These are phyloP conservation scores for Bothrops alternatus DNA, from an alignment of 2,797 vertebrate genomes.

Conservation along the genomic window DNA sequence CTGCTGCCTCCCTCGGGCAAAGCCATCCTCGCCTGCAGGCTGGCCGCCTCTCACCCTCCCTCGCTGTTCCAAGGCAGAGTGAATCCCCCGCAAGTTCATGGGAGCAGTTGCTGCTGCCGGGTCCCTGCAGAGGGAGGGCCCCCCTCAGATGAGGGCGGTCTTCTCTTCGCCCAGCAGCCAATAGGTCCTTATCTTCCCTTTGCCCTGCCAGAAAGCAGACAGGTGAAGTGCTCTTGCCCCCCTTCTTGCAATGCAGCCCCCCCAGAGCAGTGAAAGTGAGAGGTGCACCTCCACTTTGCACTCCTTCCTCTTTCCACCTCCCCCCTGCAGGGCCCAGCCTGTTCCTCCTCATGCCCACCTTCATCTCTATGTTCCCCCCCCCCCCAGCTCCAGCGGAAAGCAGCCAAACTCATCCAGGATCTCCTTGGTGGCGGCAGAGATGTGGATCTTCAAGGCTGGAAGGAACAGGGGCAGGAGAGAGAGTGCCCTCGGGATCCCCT, in stretches of 20 bases:
- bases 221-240: too few relatives aligned
- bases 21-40: neutral
- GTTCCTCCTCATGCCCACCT: slow-evolving; percentile 72
- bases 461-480: neutral
- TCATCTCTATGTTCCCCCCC: slow-evolving; percentile 98
- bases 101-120: neutral
- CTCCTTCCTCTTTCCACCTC: neutral
- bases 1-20: fast-evolving
- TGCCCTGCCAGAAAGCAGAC: slow-evolving; percentile 74
- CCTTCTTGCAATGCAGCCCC: neutral
- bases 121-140: neutral
- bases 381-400: slow-evolving; percentile 91
- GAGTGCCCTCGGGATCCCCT: fast-evolving
- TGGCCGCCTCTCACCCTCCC: too few relatives aligned
- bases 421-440: slow-evolving; percentile 94
- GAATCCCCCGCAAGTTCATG: too few relatives aligned
- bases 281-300: neutral
- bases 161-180: slow-evolving; percentile 95
- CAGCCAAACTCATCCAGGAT: slow-evolving; percentile 95
- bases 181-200: slow-evolving; percentile 98
- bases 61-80: neutral
- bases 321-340: neutral
- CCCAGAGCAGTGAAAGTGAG: neutral
- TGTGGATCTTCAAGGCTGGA: slow-evolving; percentile 91
- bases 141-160: slow-evolving; percentile 78